Percentiles rank a stretch among this genome's conserved stretches.
phyloP scores from a whole-genome alignment of 2,888 invertebrate species.

The Nasonovia ribisnigri region DNA sequence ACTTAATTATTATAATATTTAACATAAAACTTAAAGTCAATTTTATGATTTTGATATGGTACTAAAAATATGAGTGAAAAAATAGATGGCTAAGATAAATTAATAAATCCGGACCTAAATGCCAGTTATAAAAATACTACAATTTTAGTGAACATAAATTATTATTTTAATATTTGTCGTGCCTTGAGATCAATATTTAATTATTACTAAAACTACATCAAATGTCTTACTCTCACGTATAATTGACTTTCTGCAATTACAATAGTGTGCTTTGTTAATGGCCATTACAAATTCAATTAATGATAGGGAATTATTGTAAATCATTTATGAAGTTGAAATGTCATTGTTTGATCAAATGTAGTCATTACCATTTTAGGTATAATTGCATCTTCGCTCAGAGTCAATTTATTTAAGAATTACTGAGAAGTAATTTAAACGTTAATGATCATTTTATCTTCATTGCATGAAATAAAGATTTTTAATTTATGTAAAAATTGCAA shows the following conservation, averaged over 20 bases:
- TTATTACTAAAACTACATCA: not conserved
- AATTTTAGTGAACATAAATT: not conserved
- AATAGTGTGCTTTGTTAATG: not conserved
- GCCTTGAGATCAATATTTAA: not conserved
- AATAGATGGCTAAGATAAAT: not conserved
- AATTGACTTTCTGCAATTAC: not conserved
- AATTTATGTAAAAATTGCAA: not conserved
- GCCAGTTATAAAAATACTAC: not conserved
- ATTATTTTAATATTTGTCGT: not conserved
- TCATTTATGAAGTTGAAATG: not conserved
- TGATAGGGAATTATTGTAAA: not conserved
- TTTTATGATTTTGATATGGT: not conserved
- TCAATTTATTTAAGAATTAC: not conserved
- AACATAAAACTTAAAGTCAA: too few relatives aligned
- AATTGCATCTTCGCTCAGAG: not conserved
- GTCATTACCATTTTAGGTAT: not conserved
- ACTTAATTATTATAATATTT: too few relatives aligned
- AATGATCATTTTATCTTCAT: not conserved
- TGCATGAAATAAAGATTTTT: not conserved
- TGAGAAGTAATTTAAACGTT: not conserved
- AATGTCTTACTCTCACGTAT: not conserved
- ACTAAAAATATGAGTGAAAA: not conserved
- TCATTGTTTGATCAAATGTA: not conserved
- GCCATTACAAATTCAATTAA: not conserved
- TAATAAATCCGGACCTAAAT: not conserved